Conservation (phyloP, 2,888 invertebrate genomes). For the Brenthis daphne region DNA sequence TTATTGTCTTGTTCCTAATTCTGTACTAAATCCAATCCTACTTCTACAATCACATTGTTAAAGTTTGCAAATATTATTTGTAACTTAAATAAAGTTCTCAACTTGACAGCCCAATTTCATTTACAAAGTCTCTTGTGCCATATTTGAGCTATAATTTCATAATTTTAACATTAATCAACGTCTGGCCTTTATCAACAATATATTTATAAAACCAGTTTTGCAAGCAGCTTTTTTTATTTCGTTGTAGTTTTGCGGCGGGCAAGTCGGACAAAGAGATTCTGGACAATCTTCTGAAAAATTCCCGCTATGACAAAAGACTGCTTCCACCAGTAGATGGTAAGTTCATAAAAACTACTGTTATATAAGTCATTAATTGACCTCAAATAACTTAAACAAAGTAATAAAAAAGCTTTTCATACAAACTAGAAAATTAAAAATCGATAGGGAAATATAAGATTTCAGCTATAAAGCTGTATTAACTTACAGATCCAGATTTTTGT, state of each 20-base stretch:
- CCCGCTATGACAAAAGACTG: conserved; percentile 95
- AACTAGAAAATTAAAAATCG: background rate
- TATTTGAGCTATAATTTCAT: background rate
- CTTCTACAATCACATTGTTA: too few relatives aligned
- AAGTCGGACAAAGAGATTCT: conserved; percentile 96
- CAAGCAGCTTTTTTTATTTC: background rate
- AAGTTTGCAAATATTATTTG: too few relatives aligned
- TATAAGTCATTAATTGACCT: background rate
- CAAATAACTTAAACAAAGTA: background rate
- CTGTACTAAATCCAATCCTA: too few relatives aligned
- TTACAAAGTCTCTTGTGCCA: too few relatives aligned
- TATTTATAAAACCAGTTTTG: background rate
- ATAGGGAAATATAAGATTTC: conserved; percentile 7
- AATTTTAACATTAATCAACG: background rate
- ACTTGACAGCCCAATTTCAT: too few relatives aligned
- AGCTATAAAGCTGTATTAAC: conserved; percentile 45
- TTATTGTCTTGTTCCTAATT: too few relatives aligned
- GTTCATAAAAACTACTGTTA: conserved; percentile 38
- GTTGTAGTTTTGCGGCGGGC: conserved; percentile 92
- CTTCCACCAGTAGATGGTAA: conserved; percentile 94
- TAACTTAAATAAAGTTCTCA: too few relatives aligned
- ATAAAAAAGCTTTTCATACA: background rate
- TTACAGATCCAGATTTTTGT: conserved; percentile 95
- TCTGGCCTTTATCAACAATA: background rate
- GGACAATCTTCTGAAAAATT: conserved; percentile 93